Percentiles rank a stretch among this genome's conserved stretches.
phyloP scores from a whole-genome alignment of 2,797 vertebrate species.

The Mus caroli region DNA sequence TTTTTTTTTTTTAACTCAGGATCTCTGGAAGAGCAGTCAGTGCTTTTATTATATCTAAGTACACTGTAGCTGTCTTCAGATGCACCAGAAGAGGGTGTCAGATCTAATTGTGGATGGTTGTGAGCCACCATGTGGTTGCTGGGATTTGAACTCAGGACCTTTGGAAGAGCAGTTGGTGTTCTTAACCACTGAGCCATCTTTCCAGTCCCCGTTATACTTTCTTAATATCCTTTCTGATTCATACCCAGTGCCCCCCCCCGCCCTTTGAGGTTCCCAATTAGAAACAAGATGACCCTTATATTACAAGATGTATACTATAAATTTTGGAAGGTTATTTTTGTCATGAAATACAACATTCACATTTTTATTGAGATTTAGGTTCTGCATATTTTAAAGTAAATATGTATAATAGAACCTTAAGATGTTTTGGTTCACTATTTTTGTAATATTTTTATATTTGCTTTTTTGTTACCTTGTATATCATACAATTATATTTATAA shows the following conservation, averaged over 20 bases:
- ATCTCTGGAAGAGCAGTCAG: too few species aligned
- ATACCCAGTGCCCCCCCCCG: not conserved
- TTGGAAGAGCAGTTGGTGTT: too few species aligned
- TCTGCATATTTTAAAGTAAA: not conserved
- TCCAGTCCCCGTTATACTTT: not conserved
- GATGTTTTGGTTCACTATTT: not conserved
- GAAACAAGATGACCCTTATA: not conserved
- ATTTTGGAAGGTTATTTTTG: not conserved
- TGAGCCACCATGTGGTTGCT: too few species aligned
- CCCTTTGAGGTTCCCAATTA: not conserved
- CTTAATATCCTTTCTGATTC: not conserved
- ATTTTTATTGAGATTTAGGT: not conserved
- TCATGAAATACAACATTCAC: not conserved
- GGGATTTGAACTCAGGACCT: too few species aligned
- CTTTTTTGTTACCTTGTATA: not conserved
- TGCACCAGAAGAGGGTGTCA: too few species aligned
- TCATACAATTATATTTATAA: not conserved
- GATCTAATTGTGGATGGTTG: too few species aligned
- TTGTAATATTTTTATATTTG: not conserved
- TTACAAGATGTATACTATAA: not conserved
- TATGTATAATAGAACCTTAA: not conserved
- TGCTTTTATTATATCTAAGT: too few species aligned
- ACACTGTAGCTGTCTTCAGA: too few species aligned
- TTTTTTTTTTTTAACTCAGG: too few species aligned
- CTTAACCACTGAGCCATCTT: too few species aligned